These are phyloP conservation scores for Anableps anableps DNA, from an alignment of 2,797 vertebrate species.

Conservation along the genomic window DNA sequence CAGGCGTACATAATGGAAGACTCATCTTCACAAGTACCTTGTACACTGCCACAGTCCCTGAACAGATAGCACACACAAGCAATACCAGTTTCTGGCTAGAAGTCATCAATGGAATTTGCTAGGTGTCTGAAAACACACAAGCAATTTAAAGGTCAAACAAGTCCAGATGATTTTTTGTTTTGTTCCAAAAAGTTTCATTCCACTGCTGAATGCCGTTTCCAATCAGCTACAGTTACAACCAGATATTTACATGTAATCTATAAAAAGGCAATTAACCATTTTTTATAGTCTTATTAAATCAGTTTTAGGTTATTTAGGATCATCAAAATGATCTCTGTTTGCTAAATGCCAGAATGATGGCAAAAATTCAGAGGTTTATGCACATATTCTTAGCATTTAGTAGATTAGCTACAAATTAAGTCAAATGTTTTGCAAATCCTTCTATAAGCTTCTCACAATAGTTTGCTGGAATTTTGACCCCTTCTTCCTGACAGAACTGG, in stretches of 20 bases:
- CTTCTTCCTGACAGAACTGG: too few relatives aligned
- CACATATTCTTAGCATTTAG: neutral
- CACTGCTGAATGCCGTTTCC: too few relatives aligned
- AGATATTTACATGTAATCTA: neutral
- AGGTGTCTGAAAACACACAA: too few relatives aligned
- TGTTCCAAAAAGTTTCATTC: neutral
- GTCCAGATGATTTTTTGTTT: neutral
- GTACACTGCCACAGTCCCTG: constrained; percentile 91
- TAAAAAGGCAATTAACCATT: neutral
- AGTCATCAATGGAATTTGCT: too few relatives aligned
- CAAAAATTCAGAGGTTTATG: neutral
- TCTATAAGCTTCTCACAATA: too few relatives aligned
- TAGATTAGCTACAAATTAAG: too few relatives aligned
- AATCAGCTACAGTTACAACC: too few relatives aligned
- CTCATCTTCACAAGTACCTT: constrained; percentile 89
- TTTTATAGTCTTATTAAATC: neutral
- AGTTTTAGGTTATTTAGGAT: neutral
- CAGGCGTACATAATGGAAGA: constrained; percentile 95
- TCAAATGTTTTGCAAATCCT: too few relatives aligned
- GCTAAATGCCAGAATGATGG: neutral
- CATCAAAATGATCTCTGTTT: neutral
- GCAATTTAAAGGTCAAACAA: too few relatives aligned
- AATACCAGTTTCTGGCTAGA: neutral
- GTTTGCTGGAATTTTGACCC: too few relatives aligned
- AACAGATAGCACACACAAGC: constrained; percentile 23